Percentiles rank a stretch among this genome's conserved stretches.
Evolutionary conservation across 2,888 invertebrate species (phyloP).

Genomic region (Volucella zonaria): DNA sequence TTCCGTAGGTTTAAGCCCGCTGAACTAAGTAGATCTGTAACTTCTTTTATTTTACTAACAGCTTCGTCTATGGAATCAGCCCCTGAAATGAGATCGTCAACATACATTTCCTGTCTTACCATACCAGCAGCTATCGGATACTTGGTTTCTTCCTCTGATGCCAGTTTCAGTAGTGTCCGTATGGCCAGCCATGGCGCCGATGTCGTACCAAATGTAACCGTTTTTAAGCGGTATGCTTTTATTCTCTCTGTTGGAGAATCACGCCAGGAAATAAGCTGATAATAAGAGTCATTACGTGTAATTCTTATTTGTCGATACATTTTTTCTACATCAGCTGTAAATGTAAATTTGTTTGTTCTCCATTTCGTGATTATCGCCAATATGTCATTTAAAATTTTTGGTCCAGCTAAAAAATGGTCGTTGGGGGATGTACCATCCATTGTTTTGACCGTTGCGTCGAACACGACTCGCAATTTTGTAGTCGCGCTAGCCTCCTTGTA

Average conservation of each 20-base stretch:
- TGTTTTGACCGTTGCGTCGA: neutral
- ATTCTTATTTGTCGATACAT: conserved; percentile 10
- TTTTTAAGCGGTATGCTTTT: too few species aligned
- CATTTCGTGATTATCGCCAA: neutral
- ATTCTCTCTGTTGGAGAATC: neutral
- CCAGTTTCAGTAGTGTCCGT: neutral
- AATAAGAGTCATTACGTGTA: neutral
- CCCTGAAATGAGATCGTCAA: neutral
- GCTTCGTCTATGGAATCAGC: neutral
- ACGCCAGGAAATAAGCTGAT: neutral
- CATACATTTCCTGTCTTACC: neutral
- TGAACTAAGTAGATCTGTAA: neutral
- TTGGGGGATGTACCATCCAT: neutral
- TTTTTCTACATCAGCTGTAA: neutral
- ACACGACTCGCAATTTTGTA: too few species aligned
- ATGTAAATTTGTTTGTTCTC: neutral
- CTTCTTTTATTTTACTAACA: neutral
- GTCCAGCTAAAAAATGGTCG: neutral
- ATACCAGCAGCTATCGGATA: neutral
- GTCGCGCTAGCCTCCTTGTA: too few species aligned
- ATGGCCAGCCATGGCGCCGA: too few species aligned
- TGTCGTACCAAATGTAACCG: too few species aligned
- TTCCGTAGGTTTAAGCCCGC: neutral
- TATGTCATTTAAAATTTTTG: neutral
- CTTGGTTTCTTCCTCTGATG: neutral